phyloP scores from a whole-genome alignment of 2,888 invertebrate genomes.

The Agrotis exclamationis region DNA sequence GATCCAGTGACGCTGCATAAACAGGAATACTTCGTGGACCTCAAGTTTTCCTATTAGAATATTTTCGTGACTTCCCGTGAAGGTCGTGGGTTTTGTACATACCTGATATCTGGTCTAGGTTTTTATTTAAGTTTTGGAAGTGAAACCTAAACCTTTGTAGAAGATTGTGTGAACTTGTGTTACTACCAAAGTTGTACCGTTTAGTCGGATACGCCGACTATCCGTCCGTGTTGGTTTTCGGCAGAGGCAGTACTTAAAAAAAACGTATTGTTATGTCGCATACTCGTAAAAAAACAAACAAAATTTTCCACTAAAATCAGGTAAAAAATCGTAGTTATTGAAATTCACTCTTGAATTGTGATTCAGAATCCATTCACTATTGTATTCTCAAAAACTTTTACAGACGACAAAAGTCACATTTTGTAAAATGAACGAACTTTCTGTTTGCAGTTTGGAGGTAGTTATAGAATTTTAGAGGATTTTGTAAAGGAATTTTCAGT shows the following conservation, averaged over 20 bases:
- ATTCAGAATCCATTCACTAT: too few species aligned
- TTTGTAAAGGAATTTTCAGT: slow-evolving; percentile 4
- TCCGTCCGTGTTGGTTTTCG: too few species aligned
- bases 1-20: slow-evolving; percentile 58
- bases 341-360: too few species aligned
- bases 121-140: slow-evolving; percentile 36
- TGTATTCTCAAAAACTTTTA: not conserved
- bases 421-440: not conserved
- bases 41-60: slow-evolving; percentile 76
- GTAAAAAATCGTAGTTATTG: too few species aligned
- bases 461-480: not conserved
- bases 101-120: slow-evolving; percentile 37
- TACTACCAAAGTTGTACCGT: too few species aligned
- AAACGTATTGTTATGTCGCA: too few species aligned
- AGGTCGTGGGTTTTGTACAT: slow-evolving; percentile 37
- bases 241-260: too few species aligned
- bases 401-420: not conserved
- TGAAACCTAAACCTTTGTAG: not conserved
- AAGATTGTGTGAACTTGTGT: too few species aligned
- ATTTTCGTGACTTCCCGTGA: slow-evolving; percentile 55
- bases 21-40: slow-evolving; percentile 32
- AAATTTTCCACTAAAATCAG: too few species aligned
- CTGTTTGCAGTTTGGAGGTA: slow-evolving; percentile 39
- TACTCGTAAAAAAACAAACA: too few species aligned
- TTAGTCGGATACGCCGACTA: too few species aligned